Evolutionary conservation across 2,797 vertebrate genomes (phyloP), one percentile per base, ranked within the genome.

Genomic region (Micropoecilia bifurca): DNA sequence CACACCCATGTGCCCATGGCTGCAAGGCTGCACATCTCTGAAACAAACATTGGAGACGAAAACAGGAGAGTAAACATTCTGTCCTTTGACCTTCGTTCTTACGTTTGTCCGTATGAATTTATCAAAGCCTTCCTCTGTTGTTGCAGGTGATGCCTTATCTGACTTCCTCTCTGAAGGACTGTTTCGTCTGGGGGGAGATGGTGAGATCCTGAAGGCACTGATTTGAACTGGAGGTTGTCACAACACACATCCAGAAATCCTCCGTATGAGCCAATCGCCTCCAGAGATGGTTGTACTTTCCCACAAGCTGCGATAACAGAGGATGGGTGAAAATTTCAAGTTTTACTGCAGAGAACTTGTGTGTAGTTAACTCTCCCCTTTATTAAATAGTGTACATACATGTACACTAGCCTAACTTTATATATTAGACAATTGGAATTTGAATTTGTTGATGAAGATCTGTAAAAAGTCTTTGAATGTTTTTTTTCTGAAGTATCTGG

Each of bases 161-260:
- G 6, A 71, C 80, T 87, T 88, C 86, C 82, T 78, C 43, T 77
- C 14, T 45, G 25, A 25, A 76, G 73, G 55, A 75, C 80, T 95
- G 86, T 94, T 94, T 87, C 84, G 93, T 94, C 93, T 93, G 28
- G 75, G 46, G 2, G 1, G 84, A 78, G 76, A 90, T 86, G 48
- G 77, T 5, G 73, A 69, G 78, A 81, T 76, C 83, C 39, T 20
- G 79, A 86, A 66, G 66, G 71, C 22, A 22, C 83, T 85, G 89
- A 88, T 90, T 76, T 86, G 83, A 89, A 85, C 83, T 68, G 61
- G 48, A 81, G 75, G 90, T 81, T 94, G 87, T 89, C 83, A 85
- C 86, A 91, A 91, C 90, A 94, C 86, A 82, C 81, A 87, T 84
- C 87, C 68, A 63, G 63, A 74, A 75, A 77, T 83, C 63, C 59